These are phyloP conservation scores for Rhadinocentrus ornatus DNA, from an alignment of 2,797 vertebrate species.

Conservation along the genomic window DNA sequence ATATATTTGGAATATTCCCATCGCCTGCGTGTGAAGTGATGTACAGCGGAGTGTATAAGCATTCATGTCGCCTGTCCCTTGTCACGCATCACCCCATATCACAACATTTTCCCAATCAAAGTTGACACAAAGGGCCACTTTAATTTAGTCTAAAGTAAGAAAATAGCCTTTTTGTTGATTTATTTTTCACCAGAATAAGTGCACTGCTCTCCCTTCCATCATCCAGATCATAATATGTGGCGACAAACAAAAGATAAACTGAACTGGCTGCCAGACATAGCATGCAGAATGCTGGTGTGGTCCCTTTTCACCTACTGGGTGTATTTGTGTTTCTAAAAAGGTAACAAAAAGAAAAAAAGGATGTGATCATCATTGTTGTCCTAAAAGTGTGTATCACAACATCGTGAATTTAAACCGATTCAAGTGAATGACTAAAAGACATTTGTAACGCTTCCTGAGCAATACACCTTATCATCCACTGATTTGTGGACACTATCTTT, in stretches of 20 bases:
- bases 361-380: too few relatives aligned
- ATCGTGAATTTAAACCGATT: not conserved
- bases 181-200: constrained; percentile 7
- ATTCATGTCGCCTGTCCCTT: constrained; percentile 58
- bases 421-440: too few relatives aligned
- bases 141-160: constrained; percentile 56
- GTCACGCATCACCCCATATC: constrained; percentile 53
- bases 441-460: too few relatives aligned
- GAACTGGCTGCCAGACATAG: constrained; percentile 56
- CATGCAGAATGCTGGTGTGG: constrained; percentile 48
- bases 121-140: constrained; percentile 63
- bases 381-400: too few relatives aligned
- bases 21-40: constrained; percentile 70
- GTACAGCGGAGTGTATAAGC: constrained; percentile 60
- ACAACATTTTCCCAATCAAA: constrained; percentile 65
- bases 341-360: not conserved
- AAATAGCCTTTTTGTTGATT: constrained; percentile 40
- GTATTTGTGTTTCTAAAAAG: not conserved
- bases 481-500: too few relatives aligned
- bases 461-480: too few relatives aligned
- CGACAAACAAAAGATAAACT: constrained; percentile 52
- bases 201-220: not conserved
- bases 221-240: constrained; percentile 38
- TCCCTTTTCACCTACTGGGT: constrained; percentile 10
- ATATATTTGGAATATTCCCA: constrained; percentile 81